These are phyloP conservation scores for Drosophila pseudotakahashii DNA, from an alignment of 2,888 invertebrate species.

Conservation along the genomic window DNA sequence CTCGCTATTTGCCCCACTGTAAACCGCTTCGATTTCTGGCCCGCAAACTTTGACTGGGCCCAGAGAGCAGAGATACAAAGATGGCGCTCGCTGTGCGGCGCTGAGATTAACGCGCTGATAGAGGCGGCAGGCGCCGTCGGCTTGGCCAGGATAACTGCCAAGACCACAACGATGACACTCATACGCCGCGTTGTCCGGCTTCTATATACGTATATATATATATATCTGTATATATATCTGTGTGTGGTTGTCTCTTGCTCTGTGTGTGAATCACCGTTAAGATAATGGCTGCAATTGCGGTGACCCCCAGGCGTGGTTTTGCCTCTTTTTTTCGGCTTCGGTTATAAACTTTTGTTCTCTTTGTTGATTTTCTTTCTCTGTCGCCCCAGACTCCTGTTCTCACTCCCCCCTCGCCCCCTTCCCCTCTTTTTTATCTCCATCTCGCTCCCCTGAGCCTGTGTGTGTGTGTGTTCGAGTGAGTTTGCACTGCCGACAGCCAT, in stretches of 20 bases:
- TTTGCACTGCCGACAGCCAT: conserved; percentile 67
- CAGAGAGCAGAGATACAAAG: conserved; percentile 51
- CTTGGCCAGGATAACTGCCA: conserved; percentile 43
- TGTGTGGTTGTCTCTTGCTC: conserved; percentile 32
- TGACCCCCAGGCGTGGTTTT: conserved; percentile 78
- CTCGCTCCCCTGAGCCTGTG: conserved; percentile 21
- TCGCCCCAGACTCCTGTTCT: conserved; percentile 16
- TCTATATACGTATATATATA: not conserved
- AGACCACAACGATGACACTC: conserved; percentile 56
- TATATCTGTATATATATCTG: conserved; percentile 6
- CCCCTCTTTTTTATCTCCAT: conserved; percentile 25
- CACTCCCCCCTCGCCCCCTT: conserved; percentile 5
- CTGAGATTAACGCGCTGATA: conserved; percentile 74
- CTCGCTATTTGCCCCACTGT: conserved; percentile 15
- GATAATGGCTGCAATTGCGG: conserved; percentile 79
- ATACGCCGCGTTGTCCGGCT: conserved; percentile 58
- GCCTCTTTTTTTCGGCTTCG: conserved; percentile 66
- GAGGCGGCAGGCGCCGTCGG: conserved; percentile 65
- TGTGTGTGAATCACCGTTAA: conserved; percentile 65
- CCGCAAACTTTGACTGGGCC: conserved; percentile 38
- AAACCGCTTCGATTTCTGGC: conserved; percentile 28
- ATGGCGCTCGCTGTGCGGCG: conserved; percentile 54
- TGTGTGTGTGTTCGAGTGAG: conserved; percentile 38
- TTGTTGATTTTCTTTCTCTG: conserved; percentile 41
- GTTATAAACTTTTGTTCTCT: conserved; percentile 73